These are phyloP conservation scores for Candoia aspera DNA, from an alignment of 2,113 vertebrate species.

Conservation along the genomic window DNA sequence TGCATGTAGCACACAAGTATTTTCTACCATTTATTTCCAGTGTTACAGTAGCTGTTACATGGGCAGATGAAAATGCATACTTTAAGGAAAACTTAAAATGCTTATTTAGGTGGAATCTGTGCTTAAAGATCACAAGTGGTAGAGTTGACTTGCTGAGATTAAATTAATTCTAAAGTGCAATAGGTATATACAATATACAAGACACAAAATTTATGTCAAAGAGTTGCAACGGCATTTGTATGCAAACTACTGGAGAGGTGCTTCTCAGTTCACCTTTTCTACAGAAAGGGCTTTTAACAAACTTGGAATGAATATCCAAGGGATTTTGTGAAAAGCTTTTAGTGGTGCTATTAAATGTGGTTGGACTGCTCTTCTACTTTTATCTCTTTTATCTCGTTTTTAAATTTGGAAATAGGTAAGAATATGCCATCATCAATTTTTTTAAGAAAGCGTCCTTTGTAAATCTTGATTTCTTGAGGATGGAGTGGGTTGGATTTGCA, in stretches of 20 bases:
- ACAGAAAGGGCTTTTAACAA: not conserved
- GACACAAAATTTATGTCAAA: constrained; percentile 34
- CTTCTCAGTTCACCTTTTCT: constrained; percentile 9
- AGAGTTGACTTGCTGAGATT: not conserved
- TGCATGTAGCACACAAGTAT: not conserved
- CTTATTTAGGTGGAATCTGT: not conserved
- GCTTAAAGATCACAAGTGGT: constrained; percentile 20
- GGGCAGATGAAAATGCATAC: constrained; percentile 37
- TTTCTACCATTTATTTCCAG: not conserved
- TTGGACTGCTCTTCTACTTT: not conserved
- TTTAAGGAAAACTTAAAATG: constrained; percentile 19
- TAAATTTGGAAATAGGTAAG: not conserved
- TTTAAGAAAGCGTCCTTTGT: not conserved
- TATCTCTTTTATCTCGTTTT: not conserved
- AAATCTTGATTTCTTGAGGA: not conserved
- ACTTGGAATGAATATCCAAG: not conserved
- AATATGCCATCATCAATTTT: not conserved
- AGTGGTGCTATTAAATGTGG: constrained; percentile 16
- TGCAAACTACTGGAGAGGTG: constrained; percentile 16
- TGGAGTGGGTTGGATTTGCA: not conserved
- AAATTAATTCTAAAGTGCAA: not conserved
- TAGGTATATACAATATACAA: not conserved
- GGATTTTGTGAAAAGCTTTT: not conserved
- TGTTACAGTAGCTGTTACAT: constrained; percentile 6
- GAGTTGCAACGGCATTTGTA: constrained; percentile 23